Percentiles rank a stretch among this genome's conserved stretches.
phyloP scores from a whole-genome alignment of 2,888 invertebrate genomes.

The Microdon myrmicae region DNA sequence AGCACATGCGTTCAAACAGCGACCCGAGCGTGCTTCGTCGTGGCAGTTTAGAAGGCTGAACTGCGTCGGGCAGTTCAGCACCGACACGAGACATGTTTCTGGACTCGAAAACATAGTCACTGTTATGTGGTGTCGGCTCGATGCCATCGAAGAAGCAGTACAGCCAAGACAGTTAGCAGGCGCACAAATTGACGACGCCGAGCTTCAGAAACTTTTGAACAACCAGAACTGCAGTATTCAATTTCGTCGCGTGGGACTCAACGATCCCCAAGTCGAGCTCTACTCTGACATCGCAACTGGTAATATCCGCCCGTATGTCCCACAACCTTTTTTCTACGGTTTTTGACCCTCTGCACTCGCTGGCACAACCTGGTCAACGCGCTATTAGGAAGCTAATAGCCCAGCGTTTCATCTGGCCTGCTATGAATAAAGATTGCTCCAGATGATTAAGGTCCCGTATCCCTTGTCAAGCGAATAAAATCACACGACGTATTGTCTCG shows the following conservation, averaged over 20 bases:
- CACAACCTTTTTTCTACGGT: too few relatives aligned
- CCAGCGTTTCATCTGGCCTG: slow-evolving; percentile 4
- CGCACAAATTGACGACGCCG: too few relatives aligned
- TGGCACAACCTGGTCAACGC: too few relatives aligned
- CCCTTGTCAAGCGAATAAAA: slow-evolving; percentile 5
- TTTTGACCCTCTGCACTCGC: too few relatives aligned
- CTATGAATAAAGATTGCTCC: neutral
- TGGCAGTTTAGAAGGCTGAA: too few relatives aligned
- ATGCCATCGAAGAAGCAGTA: too few relatives aligned
- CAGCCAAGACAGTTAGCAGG: too few relatives aligned
- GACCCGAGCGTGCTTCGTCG: too few relatives aligned
- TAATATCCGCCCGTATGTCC: neutral
- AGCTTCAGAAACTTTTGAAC: too few relatives aligned
- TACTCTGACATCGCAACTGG: neutral
- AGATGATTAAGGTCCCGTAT: slow-evolving; percentile 1
- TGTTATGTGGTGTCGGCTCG: neutral
- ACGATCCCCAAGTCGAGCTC: neutral
- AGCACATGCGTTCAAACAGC: too few relatives aligned
- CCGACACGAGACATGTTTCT: slow-evolving; percentile 3
- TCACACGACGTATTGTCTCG: slow-evolving; percentile 1
- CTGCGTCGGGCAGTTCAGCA: slow-evolving; percentile 4
- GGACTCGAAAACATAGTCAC: slow-evolving; percentile 10
- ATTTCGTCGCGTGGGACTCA: too few relatives aligned
- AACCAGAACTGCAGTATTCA: too few relatives aligned
- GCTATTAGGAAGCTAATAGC: neutral